Base-by-base conservation (phyloP, 2,797 vertebrate species). In the Cheirogaleus major region DNA sequence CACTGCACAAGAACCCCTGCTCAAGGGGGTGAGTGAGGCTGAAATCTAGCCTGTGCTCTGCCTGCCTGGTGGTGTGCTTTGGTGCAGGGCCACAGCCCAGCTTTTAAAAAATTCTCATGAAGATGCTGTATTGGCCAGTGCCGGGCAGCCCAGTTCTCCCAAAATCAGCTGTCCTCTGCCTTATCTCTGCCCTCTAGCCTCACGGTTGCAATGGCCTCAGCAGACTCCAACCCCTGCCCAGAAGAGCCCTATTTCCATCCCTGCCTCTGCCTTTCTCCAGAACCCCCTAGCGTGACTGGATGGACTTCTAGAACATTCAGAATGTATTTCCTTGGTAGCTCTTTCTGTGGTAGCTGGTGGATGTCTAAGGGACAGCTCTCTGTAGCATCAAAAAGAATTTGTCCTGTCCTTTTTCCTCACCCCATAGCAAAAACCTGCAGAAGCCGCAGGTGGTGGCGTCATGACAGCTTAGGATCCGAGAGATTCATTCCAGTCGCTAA, bases 401-500 rank as follows among this genome's bases (percentile, higher is more conserved):
- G 59, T 80, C 15, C 61, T 65, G 57, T 32, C 59, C 85, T 84
- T 76, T 55, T 25, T 55, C 57, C 89, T 7, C n/a, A 76, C 45
- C 75, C 76, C 25, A 14, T 12, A 78, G 79, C 50, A 91, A 85
- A 97, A 96, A n/a, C 55, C 30, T 43, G 45, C 2, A 55, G 85
- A 89, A 97, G 82, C 91, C 0, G 30, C 63, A 73, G 61, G 87
- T 92, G 82, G 91, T 93, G 84, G 87, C 9, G 5, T 92, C 96
- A 89, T 22, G 9, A 92, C 57, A 93, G 41, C 52, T 95, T 59
- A 97, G 45, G 86, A 84, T 90, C 30, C 9, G 67, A 69, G 38
- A 32, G 85, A 89, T 95, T 97, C 13, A 81, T 96, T 96, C 95
- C 81, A 45, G 90, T 85, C 4, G 4, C 92, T 5, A 72, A 86